Percentiles rank a stretch among this genome's conserved stretches.
These are phyloP conservation scores for Tor tambroides DNA, from an alignment of 2,113 vertebrate species.

Conservation along the genomic window DNA sequence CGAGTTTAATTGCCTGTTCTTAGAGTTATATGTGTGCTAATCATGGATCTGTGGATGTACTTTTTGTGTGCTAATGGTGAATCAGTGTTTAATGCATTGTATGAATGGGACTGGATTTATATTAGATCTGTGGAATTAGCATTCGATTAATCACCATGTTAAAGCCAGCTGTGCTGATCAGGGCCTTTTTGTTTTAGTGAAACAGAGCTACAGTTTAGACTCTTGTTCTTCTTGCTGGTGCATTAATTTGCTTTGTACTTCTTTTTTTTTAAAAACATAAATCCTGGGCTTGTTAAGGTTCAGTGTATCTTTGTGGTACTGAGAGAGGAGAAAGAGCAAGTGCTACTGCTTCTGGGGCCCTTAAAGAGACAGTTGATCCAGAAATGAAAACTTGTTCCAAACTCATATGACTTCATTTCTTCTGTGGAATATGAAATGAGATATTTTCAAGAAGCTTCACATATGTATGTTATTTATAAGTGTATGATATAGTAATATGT, in stretches of 20 bases:
- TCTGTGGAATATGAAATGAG: neutral
- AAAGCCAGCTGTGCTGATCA: constrained; percentile 12
- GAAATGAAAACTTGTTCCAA: neutral
- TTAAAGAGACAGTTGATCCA: constrained; percentile 3
- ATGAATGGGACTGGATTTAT: constrained; percentile 27
- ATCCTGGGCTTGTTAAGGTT: neutral
- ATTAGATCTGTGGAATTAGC: constrained; percentile 17
- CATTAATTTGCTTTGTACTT: constrained; percentile 5
- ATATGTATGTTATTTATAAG: neutral
- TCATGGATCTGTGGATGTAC: constrained; percentile 13
- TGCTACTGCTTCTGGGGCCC: neutral
- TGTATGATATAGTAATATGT: neutral
- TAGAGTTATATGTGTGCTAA: constrained; percentile 10
- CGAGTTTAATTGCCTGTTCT: constrained; percentile 32
- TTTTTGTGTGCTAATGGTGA: constrained; percentile 6
- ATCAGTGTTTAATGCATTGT: constrained; percentile 1
- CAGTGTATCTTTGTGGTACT: neutral
- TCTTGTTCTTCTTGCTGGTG: constrained; percentile 11
- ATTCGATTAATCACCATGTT: constrained; percentile 18
- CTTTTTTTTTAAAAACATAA: neutral
- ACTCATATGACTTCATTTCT: neutral
- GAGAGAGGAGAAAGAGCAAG: neutral
- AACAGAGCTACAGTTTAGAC: neutral
- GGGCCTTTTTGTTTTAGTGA: constrained; percentile 12
- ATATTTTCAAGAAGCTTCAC: neutral